These are phyloP conservation scores for Cataglyphis rosenhaueri DNA, from an alignment of 2,888 invertebrate genomes.

Conservation along the genomic window DNA sequence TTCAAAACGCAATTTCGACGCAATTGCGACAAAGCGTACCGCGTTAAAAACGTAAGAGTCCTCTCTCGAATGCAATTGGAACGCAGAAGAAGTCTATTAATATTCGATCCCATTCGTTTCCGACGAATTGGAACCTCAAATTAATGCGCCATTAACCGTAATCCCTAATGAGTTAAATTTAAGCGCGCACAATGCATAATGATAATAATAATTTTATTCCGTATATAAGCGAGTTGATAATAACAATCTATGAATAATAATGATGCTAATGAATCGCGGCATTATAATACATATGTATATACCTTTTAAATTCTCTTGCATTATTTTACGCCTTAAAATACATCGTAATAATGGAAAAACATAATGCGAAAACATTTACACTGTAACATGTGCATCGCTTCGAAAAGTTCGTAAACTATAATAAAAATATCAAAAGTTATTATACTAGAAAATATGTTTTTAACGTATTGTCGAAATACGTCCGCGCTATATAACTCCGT, in stretches of 20 bases:
- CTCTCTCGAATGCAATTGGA: neutral
- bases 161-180: conserved; percentile 41
- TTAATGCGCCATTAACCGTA: conserved; percentile 16
- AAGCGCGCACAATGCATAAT: conserved; percentile 32
- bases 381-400: neutral
- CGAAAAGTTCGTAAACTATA: neutral
- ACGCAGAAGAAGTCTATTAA: neutral
- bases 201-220: conserved; percentile 45
- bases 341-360: neutral
- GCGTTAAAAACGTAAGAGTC: neutral
- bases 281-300: neutral
- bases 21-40: neutral
- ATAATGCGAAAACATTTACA: conserved; percentile 3
- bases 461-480: neutral
- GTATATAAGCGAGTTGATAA: conserved; percentile 43
- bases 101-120: neutral
- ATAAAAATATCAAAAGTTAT: neutral
- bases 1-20: conserved; percentile 11
- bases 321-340: conserved; percentile 23
- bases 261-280: conserved; percentile 35
- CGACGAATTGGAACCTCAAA: conserved; percentile 10
- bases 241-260: conserved; percentile 51
- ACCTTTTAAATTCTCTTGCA: conserved; percentile 7
- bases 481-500: neutral
- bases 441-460: neutral